phyloP scores from a whole-genome alignment of 2,888 invertebrate species.

The Desoria tigrina region DNA sequence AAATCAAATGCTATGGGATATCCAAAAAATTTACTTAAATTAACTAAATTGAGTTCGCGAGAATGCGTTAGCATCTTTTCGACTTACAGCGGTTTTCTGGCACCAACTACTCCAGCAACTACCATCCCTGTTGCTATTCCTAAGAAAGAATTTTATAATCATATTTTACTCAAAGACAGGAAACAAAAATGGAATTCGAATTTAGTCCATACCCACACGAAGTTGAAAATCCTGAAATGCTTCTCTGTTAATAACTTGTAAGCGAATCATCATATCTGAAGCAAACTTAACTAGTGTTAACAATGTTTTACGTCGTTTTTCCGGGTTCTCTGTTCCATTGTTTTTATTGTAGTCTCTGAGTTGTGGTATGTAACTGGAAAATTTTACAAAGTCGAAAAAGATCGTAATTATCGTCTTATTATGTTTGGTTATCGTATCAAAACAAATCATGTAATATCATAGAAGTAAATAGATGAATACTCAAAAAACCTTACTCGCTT shows the following conservation, averaged over 20 bases:
- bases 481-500: slow-evolving; percentile 21
- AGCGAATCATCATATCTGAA: slow-evolving; percentile 68
- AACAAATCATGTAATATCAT: too few relatives aligned
- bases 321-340: slow-evolving; percentile 21
- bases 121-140: slow-evolving; percentile 89
- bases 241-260: slow-evolving; percentile 65
- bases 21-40: not conserved
- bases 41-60: not conserved
- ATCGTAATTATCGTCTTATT: not conserved
- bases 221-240: slow-evolving; percentile 67
- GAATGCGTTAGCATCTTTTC: too few relatives aligned
- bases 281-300: slow-evolving; percentile 69
- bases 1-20: too few relatives aligned
- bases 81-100: slow-evolving; percentile 74
- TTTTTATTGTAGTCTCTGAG: slow-evolving; percentile 23
- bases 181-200: slow-evolving; percentile 16
- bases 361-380: slow-evolving; percentile 16
- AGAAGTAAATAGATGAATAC: too few relatives aligned
- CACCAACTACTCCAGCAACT: slow-evolving; percentile 92
- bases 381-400: not conserved
- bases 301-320: slow-evolving; percentile 56
- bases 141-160: slow-evolving; percentile 54
- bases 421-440: not conserved
- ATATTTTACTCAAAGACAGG: too few relatives aligned
- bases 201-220: slow-evolving; percentile 66